Percentiles rank a stretch among this genome's conserved stretches.
These are phyloP conservation scores for Dilophus febrilis DNA, from an alignment of 2,888 invertebrate genomes.

Conservation along the genomic window DNA sequence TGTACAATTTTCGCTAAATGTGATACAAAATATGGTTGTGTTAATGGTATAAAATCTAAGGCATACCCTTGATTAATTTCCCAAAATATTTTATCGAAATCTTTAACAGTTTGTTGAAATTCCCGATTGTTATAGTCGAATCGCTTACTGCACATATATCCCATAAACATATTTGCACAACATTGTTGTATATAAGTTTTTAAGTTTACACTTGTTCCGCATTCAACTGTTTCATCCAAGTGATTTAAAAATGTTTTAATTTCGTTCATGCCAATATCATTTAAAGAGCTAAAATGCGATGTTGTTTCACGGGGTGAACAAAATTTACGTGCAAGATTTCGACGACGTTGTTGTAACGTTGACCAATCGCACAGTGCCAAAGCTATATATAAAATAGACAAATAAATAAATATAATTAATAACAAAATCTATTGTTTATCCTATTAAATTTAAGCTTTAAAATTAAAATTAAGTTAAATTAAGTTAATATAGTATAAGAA, in stretches of 20 bases:
- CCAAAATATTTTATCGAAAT: slow-evolving; percentile 79
- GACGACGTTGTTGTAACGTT: slow-evolving; percentile 55
- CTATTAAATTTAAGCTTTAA: too few species aligned
- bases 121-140: slow-evolving; percentile 51
- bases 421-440: too few species aligned
- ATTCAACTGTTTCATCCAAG: slow-evolving; percentile 29
- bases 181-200: slow-evolving; percentile 56
- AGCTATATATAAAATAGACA: slow-evolving; percentile 39
- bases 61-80: slow-evolving; percentile 82
- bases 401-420: slow-evolving; percentile 8
- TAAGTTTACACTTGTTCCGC: slow-evolving; percentile 33
- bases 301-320: slow-evolving; percentile 65
- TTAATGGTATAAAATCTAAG: slow-evolving; percentile 71
- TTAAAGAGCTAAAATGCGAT: slow-evolving; percentile 51
- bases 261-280: slow-evolving; percentile 51
- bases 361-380: slow-evolving; percentile 81
- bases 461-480: too few species aligned
- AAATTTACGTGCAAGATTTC: slow-evolving; percentile 61
- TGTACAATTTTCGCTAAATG: slow-evolving; percentile 48
- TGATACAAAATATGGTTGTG: slow-evolving; percentile 50
- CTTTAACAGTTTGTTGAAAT: slow-evolving; percentile 48
- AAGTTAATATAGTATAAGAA: too few species aligned
- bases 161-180: slow-evolving; percentile 69
- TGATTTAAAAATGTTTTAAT: slow-evolving; percentile 40
- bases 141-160: slow-evolving; percentile 71